Percentiles rank a stretch among this genome's conserved stretches.
Evolutionary conservation across 2,888 invertebrate genomes (phyloP).

Genomic region (Amphipoea oculea): DNA sequence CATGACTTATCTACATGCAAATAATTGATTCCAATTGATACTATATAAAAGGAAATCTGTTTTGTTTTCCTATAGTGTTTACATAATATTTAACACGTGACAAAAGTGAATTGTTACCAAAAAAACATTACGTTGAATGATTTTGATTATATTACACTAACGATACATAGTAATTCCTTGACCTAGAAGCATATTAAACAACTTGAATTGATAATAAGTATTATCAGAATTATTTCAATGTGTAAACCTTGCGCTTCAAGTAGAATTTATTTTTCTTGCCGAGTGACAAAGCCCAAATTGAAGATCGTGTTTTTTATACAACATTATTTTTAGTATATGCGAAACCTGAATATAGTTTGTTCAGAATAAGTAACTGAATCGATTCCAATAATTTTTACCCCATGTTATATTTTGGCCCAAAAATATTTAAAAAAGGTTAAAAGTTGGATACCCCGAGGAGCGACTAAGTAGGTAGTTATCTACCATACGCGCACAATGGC

Average conservation of each 20-base stretch:
- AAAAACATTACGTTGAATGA: constrained; percentile 20
- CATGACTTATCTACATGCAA: neutral
- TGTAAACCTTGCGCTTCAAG: neutral
- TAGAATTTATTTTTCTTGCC: neutral
- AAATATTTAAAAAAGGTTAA: too few species aligned
- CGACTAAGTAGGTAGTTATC: too few species aligned
- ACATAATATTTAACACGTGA: constrained; percentile 21
- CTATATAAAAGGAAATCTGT: constrained; percentile 10
- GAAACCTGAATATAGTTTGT: too few species aligned
- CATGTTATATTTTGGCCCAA: too few species aligned
- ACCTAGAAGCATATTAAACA: constrained; percentile 47
- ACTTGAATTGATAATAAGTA: constrained; percentile 30
- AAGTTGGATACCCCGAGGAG: too few species aligned
- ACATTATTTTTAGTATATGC: too few species aligned
- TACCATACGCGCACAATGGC: too few species aligned
- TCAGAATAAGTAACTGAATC: too few species aligned
- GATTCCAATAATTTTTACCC: too few species aligned
- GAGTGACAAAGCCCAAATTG: neutral
- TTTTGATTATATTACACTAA: constrained; percentile 5
- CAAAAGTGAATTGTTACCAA: constrained; percentile 4
- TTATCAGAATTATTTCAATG: constrained; percentile 21
- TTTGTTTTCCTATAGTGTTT: constrained; percentile 1
- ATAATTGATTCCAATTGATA: neutral
- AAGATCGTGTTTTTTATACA: neutral
- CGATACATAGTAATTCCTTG: constrained; percentile 37